Conservation (phyloP, 2,797 vertebrate species). For the Darevskia nairensis region DNA sequence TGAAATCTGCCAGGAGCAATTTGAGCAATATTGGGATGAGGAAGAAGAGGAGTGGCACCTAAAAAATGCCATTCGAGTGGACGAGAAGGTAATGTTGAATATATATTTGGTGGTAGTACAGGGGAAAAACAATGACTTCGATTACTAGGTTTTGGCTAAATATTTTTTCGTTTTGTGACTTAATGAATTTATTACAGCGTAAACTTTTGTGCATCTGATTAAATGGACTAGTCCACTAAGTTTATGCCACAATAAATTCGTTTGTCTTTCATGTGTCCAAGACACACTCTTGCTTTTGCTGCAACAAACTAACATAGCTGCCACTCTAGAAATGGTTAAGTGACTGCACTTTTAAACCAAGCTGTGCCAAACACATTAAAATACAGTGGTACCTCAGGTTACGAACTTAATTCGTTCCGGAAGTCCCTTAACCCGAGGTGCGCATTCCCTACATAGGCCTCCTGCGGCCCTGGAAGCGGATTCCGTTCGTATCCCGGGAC, state of each 20-base stretch:
- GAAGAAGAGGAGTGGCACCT: conserved; percentile 99
- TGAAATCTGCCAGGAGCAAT: conserved; percentile 97
- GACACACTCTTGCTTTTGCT: not conserved
- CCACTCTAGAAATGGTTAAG: not conserved
- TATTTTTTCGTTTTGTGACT: too few species aligned
- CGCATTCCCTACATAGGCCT: too few species aligned
- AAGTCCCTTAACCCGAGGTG: too few species aligned
- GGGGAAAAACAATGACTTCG: not conserved
- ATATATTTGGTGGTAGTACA: not conserved
- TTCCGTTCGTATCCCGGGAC: too few species aligned
- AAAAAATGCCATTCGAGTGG: conserved; percentile 93
- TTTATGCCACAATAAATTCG: too few species aligned
- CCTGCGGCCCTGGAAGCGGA: too few species aligned
- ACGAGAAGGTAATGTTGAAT: conserved; percentile 87
- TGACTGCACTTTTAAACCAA: not conserved
- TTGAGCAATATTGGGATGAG: conserved; percentile 99
- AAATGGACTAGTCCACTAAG: too few species aligned
- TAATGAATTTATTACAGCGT: too few species aligned
- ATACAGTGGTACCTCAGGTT: not conserved
- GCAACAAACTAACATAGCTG: not conserved
- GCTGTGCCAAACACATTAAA: not conserved
- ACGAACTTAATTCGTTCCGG: too few species aligned
- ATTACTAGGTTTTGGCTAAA: not conserved
- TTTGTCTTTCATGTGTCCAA: not conserved
- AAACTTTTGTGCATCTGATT: too few species aligned